Conservation (phyloP, 1,140 invertebrate species). For the Magallana angulata region DNA sequence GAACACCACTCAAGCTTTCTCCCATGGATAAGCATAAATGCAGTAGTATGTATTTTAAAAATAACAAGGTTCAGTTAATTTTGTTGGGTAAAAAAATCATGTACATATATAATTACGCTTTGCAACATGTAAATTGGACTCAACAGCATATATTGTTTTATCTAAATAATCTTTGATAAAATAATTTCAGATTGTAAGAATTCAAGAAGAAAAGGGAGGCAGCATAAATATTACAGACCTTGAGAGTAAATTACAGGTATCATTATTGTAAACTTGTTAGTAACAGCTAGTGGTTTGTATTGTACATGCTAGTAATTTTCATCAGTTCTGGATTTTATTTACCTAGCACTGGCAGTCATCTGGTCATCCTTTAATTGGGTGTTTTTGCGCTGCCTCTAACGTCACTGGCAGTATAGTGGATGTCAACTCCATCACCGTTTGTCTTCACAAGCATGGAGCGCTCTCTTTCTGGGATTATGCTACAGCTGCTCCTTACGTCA, state of each 20-base stretch:
- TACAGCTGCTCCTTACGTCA: constrained; percentile 89
- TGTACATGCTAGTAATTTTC: not conserved
- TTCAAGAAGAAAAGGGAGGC: constrained; percentile 89
- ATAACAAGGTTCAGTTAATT: too few relatives aligned
- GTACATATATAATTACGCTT: not conserved
- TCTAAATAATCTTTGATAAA: not conserved
- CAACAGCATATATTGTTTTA: too few relatives aligned
- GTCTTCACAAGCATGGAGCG: constrained; percentile 90
- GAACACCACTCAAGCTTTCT: constrained; percentile 92
- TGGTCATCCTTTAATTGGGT: constrained; percentile 87
- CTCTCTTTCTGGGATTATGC: constrained; percentile 94
- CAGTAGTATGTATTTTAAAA: constrained; percentile 83
- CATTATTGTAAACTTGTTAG: not conserved
- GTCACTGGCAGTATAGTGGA: constrained; percentile 93
- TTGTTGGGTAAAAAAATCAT: not conserved
- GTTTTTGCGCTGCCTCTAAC: constrained; percentile 92
- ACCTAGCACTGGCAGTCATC: constrained; percentile 60
- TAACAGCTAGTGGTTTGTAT: not conserved
- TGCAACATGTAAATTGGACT: too few relatives aligned
- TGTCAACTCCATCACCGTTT: constrained; percentile 89
- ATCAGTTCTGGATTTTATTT: not conserved
- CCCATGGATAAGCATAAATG: constrained; percentile 90
- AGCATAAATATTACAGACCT: constrained; percentile 89
- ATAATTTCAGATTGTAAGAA: constrained; percentile 85
- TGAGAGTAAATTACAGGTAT: constrained; percentile 85